Conservation (phyloP, 2,888 invertebrate genomes). For the Leptopilina drosophilae region DNA sequence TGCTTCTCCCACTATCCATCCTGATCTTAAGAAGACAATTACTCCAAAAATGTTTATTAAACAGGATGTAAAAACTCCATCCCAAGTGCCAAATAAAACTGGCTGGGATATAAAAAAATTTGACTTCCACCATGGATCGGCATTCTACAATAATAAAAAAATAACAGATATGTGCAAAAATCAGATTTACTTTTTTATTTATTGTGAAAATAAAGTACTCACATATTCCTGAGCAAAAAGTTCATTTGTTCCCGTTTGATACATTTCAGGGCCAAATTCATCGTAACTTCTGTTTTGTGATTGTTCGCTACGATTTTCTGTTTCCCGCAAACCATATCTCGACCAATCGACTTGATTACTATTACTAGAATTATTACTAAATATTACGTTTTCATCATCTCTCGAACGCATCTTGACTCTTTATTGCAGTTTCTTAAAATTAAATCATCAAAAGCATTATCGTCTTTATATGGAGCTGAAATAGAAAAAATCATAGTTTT, state of each 20-base stretch:
- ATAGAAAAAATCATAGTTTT: neutral
- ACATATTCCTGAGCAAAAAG: constrained; percentile 95
- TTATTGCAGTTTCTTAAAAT: neutral
- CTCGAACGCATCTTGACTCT: constrained; percentile 13
- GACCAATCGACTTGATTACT: constrained; percentile 79
- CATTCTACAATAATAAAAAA: constrained; percentile 79
- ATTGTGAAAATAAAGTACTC: constrained; percentile 52
- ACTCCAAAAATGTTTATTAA: constrained; percentile 98
- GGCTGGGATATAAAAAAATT: constrained; percentile 98
- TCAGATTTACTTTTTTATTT: constrained; percentile 10
- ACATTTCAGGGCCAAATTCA: constrained; percentile 88
- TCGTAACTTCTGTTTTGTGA: constrained; percentile 85
- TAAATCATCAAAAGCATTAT: constrained; percentile 29
- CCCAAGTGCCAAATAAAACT: constrained; percentile 97
- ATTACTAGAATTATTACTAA: constrained; percentile 46
- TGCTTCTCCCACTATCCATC: constrained; percentile 97
- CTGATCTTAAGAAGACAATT: constrained; percentile 96
- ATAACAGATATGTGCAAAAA: neutral
- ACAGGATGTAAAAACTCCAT: constrained; percentile 98
- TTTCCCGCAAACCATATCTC: constrained; percentile 78
- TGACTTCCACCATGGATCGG: constrained; percentile 96
- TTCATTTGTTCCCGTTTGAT: constrained; percentile 92
- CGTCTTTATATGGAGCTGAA: neutral
- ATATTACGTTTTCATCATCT: constrained; percentile 12
- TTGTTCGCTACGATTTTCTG: constrained; percentile 77